Evolutionary conservation across 2,888 invertebrate genomes (phyloP), one percentile per base, ranked within the genome.

Genomic region (Steinernema scapterisci): DNA sequence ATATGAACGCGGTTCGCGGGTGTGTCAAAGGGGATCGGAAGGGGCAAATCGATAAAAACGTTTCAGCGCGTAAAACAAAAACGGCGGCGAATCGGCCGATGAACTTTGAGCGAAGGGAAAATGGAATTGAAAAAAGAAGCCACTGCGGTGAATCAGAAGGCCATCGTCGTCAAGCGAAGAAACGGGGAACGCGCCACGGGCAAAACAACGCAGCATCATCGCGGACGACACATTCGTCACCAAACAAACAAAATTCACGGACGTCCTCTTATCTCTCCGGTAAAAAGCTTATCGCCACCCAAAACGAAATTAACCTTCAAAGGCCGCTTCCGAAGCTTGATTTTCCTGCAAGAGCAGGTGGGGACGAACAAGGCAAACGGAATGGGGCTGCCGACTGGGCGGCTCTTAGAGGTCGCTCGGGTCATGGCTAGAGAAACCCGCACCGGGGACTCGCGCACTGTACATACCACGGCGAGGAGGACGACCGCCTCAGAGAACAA

Each of bases 11-110:
- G 51, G 51, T 51, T 21, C 19, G 11, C 5, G 21, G 51, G 9
- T 3, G 3, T 38, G 38, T 38, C 38, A 9, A 38, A n/a, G 54
- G 45, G 45, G 54, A 44, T 48, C 51, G 48, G 27, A n/a, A n/a
- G 25, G 21, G 16, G 72, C 19, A 43, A 25, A 71, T 71, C 52
- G n/a, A 43, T 71, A 43, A 71, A 71, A 71, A n/a, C 48, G 19
- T 48, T 19, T 52, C 31, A 31, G 54, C 52, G 54, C 31, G 38
- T 31, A 72, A 38, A 71, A 71, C 48, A 44, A 44, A 54, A 31
- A 72, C 43, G 9, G 9, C 38, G 43, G 21, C 31, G 31, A 43
- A 21, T 21, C 72, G 31, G 16, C 19, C 51, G 21, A 72, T 46
- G 38, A 72, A 72, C 72, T 31, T 38, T 38, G 38, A 38, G n/a